Conservation (phyloP, 2,113 vertebrate genomes). For the Ophiodon elongatus region DNA sequence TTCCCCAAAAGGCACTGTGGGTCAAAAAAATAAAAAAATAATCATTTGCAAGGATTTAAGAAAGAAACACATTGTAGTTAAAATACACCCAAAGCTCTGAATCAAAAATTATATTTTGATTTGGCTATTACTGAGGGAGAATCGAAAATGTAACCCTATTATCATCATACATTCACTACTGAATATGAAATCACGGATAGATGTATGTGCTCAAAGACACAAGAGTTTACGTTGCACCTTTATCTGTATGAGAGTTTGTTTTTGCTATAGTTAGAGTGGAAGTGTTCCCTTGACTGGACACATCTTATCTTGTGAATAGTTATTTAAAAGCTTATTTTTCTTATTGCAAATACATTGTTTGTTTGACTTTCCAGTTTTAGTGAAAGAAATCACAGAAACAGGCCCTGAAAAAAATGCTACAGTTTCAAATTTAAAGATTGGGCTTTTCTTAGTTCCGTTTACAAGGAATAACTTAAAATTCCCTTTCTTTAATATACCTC, state of each 20-base stretch:
- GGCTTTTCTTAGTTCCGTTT: neutral
- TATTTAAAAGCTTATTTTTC: constrained; percentile 9
- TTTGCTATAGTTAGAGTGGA: constrained; percentile 1
- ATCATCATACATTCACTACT: constrained; percentile 38
- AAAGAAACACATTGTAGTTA: constrained; percentile 28
- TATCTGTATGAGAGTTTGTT: neutral
- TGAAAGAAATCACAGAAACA: neutral
- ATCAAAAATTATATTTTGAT: constrained; percentile 45
- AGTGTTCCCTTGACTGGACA: neutral
- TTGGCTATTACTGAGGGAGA: constrained; percentile 20
- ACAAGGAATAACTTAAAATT: constrained; percentile 23
- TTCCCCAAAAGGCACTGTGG: constrained; percentile 90
- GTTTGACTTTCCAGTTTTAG: constrained; percentile 21
- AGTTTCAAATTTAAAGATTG: neutral
- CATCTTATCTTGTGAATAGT: neutral
- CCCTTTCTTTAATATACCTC: constrained; percentile 14
- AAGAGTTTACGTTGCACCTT: constrained; percentile 45
- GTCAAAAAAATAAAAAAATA: constrained; percentile 73
- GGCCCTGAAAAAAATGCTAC: constrained; percentile 36
- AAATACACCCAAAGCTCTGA: constrained; percentile 52
- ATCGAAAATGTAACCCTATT: constrained; percentile 17
- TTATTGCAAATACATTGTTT: constrained; percentile 44
- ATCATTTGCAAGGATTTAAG: constrained; percentile 49
- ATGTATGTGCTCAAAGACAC: constrained; percentile 27
- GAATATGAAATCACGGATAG: constrained; percentile 29